Percentiles rank a stretch among this genome's conserved stretches.
These are phyloP conservation scores for Helleia helle DNA, from an alignment of 2,888 invertebrate genomes.

Conservation along the genomic window DNA sequence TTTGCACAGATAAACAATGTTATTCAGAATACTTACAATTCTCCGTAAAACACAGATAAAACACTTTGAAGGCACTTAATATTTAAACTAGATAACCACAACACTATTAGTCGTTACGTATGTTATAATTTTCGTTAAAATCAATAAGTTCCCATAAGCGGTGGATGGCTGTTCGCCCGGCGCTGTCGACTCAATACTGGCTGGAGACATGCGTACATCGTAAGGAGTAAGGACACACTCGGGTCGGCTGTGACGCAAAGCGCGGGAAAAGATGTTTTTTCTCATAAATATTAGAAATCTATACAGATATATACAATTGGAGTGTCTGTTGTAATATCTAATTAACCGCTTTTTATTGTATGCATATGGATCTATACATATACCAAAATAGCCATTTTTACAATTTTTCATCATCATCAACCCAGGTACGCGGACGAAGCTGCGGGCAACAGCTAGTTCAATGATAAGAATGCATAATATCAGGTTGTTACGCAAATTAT, in stretches of 20 bases:
- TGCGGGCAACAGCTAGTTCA: too few species aligned
- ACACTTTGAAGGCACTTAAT: conserved; percentile 44
- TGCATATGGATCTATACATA: too few species aligned
- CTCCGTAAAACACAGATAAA: conserved; percentile 13
- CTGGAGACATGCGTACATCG: conserved; percentile 52
- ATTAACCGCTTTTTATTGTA: too few species aligned
- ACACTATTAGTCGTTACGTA: conserved; percentile 4
- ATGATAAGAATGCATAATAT: too few species aligned
- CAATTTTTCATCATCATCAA: too few species aligned
- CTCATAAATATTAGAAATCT: too few species aligned
- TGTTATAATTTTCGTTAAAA: conserved; percentile 37
- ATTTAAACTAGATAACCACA: not conserved
- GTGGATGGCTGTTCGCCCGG: conserved; percentile 31
- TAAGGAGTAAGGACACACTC: conserved; percentile 20
- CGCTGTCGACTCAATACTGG: conserved; percentile 55
- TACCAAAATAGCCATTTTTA: too few species aligned
- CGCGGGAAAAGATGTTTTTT: conserved; percentile 64
- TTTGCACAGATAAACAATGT: not conserved
- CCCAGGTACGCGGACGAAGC: too few species aligned
- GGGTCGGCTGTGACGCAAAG: conserved; percentile 26
- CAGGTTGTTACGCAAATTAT: too few species aligned
- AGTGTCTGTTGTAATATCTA: too few species aligned
- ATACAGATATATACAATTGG: too few species aligned
- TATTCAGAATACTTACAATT: not conserved
- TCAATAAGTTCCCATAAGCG: conserved; percentile 50